Percentiles rank a stretch among this genome's conserved stretches.
Conservation (phyloP, 2,113 vertebrate species). For the Panthera leo region DNA sequence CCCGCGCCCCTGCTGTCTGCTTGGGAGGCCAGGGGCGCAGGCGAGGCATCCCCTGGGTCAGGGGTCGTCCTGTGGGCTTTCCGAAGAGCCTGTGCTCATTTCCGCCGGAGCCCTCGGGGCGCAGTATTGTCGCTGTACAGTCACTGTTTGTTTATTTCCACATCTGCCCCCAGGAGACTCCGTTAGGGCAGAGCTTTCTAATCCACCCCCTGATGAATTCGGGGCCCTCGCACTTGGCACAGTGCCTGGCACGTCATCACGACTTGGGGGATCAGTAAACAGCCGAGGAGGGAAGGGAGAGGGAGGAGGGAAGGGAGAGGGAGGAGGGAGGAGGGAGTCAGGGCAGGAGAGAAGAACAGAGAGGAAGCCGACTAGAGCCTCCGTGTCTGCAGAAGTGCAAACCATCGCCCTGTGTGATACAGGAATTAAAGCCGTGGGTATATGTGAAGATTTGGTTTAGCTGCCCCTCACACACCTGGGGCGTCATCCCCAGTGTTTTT, state of each 20-base stretch:
- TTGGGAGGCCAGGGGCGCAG: not conserved
- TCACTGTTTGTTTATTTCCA: conserved; percentile 34
- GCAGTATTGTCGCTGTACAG: not conserved
- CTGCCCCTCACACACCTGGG: not conserved
- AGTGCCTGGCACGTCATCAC: not conserved
- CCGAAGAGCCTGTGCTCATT: conserved; percentile 1
- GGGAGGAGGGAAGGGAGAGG: not conserved
- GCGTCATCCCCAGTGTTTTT: not conserved
- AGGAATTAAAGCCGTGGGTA: not conserved
- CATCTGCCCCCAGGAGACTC: conserved; percentile 40
- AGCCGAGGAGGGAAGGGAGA: not conserved
- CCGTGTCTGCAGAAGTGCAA: not conserved
- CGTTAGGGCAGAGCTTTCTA: not conserved
- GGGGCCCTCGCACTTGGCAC: conserved; percentile 20
- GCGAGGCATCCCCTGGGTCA: not conserved
- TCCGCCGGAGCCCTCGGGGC: conserved; percentile 29
- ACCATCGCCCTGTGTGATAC: rapidly evolving
- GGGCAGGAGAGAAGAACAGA: not conserved
- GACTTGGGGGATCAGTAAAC: conserved; percentile 57
- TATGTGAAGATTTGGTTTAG: too few relatives aligned
- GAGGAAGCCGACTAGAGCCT: not conserved
- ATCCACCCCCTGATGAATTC: conserved; percentile 40
- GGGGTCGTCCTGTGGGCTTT: not conserved
- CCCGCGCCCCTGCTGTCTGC: not conserved
- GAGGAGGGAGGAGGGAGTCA: not conserved